Conservation (phyloP, 2,888 invertebrate genomes). For the Limnephilus rhombicus region DNA sequence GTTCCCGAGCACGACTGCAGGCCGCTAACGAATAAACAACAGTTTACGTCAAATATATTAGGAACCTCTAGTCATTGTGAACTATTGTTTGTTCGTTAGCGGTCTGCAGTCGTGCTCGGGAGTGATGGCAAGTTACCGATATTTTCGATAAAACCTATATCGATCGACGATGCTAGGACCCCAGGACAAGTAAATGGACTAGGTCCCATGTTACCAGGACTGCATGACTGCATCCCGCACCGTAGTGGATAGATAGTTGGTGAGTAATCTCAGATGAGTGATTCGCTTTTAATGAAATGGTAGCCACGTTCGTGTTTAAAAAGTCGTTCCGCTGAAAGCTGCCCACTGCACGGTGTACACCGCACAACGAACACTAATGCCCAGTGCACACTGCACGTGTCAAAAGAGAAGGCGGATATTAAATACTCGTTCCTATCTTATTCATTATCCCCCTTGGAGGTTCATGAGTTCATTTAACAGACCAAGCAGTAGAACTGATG, state of each 20-base stretch:
- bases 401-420: neutral
- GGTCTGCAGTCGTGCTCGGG: too few relatives aligned
- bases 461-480: neutral
- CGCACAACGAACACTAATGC: neutral
- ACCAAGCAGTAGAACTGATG: neutral
- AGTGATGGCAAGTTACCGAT: too few relatives aligned
- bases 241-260: neutral
- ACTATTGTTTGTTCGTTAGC: too few relatives aligned
- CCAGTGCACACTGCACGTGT: neutral
- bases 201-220: neutral
- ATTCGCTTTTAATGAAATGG: slow-evolving; percentile 1
- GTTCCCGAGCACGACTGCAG: too few relatives aligned
- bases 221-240: neutral
- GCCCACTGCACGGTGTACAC: neutral
- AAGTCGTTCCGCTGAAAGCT: neutral
- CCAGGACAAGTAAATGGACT: neutral
- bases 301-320: slow-evolving; percentile 1
- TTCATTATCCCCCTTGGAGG: neutral
- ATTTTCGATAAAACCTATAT: too few relatives aligned
- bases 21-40: too few relatives aligned
- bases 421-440: neutral
- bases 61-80: too few relatives aligned
- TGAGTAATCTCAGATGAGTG: neutral
- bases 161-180: too few relatives aligned
- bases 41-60: too few relatives aligned